phyloP scores from a whole-genome alignment of 2,888 invertebrate genomes.

The Xestia sexstrigata region DNA sequence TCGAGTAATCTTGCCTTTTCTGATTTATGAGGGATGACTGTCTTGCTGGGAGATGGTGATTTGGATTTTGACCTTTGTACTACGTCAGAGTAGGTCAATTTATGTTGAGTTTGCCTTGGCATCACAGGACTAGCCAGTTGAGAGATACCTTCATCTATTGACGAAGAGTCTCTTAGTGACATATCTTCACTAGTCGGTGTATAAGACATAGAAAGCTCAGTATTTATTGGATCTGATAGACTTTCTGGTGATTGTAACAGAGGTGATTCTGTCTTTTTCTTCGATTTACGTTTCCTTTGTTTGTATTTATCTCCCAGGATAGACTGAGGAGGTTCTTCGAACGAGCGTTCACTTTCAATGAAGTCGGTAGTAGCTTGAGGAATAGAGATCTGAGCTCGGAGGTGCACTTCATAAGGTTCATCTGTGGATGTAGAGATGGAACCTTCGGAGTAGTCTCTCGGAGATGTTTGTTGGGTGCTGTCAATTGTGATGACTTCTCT shows the following conservation, averaged over 20 bases:
- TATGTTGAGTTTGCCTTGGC: slow-evolving; percentile 73
- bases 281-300: slow-evolving; percentile 83
- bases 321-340: slow-evolving; percentile 77
- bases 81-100: slow-evolving; percentile 87
- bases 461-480: slow-evolving; percentile 85
- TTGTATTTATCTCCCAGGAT: slow-evolving; percentile 82
- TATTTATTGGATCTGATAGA: slow-evolving; percentile 87
- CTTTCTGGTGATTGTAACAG: slow-evolving; percentile 84
- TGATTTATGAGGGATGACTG: slow-evolving; percentile 75
- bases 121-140: slow-evolving; percentile 80
- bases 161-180: slow-evolving; percentile 83
- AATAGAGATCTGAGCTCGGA: slow-evolving; percentile 91
- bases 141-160: slow-evolving; percentile 88
- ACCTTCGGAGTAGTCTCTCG: slow-evolving; percentile 89
- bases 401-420: slow-evolving; percentile 91
- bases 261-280: slow-evolving; percentile 84
- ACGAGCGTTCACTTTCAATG: slow-evolving; percentile 82
- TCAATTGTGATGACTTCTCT: slow-evolving; percentile 75
- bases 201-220: slow-evolving; percentile 85
- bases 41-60: slow-evolving; percentile 87
- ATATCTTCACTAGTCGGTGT: slow-evolving; percentile 87
- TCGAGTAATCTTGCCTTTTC: slow-evolving; percentile 82
- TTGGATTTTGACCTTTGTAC: slow-evolving; percentile 88
- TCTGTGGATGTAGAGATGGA: slow-evolving; percentile 89
- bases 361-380: slow-evolving; percentile 85